Evolutionary conservation across 2,888 invertebrate genomes (phyloP), one percentile per base, ranked within the genome.

Genomic region (Aphodius granarius): DNA sequence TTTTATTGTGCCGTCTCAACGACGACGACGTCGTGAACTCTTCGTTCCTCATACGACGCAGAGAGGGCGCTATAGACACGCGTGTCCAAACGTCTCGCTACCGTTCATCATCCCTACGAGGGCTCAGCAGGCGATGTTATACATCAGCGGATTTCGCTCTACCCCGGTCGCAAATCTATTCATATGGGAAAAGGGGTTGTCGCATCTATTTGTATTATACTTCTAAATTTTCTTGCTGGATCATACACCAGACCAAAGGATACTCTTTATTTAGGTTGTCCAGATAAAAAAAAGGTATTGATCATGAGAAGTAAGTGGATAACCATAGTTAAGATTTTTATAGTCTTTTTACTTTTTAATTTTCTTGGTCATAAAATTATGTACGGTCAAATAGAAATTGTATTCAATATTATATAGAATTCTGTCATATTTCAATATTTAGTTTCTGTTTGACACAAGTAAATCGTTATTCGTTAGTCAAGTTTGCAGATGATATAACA

Each of bases 1-100:
- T 68, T 68, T 68, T 68, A 68, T 68, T 68, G 68, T 22, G 20
- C 68, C 68, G 20, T 43, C 43, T 43, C 43, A 43, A 43, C 43
- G 43, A 43, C 43, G 43, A 43, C 43, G 43, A 20, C 22, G 19
- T 68, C 22, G 19, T 21, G 68, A 68, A 21, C 68, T 68, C 68
- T 68, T 20, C 68, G 19, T 22, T 20, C 68, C 68, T 22, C 22
- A n/a, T 20, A 19, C 66, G 66, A 66, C 68, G 68, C n/a, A 16
- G 21, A n/a, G 68, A 20, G 68, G 15, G 13, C 68, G 19, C 21
- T 19, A 66, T 66, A 21, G 66, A 13, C 68, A n/a, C 68, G 20
- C 68, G 22, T 68, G 68, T 68, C 68, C 68, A 13, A 43, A 6
- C 43, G 21, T 68, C 22, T 21, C 68, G 68, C 22, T 68, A n/a